These are phyloP conservation scores for Argyra leucocephala DNA, from an alignment of 2,888 invertebrate species.

Conservation along the genomic window DNA sequence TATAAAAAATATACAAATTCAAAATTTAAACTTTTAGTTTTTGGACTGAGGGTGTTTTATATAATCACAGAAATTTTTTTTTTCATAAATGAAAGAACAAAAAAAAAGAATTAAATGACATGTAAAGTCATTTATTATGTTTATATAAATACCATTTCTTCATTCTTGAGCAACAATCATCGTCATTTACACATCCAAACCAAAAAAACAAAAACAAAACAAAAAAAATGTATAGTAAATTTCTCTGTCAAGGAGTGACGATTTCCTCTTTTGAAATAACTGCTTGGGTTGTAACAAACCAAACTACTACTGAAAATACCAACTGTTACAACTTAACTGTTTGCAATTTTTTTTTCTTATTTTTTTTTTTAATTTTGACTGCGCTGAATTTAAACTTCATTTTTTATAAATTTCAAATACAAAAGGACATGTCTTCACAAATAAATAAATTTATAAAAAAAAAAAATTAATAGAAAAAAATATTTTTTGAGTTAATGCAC, in stretches of 20 bases:
- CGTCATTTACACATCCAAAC: not conserved
- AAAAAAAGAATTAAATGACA: not conserved
- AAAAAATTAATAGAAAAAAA: too few relatives aligned
- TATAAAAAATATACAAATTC: too few relatives aligned
- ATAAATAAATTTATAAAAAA: not conserved
- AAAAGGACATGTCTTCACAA: not conserved
- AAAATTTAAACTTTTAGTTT: not conserved
- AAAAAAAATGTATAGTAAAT: not conserved
- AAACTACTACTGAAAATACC: not conserved
- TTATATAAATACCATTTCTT: not conserved
- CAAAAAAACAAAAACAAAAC: not conserved
- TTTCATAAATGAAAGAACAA: not conserved
- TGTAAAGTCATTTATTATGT: constrained; percentile 4
- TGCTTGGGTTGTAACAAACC: not conserved
- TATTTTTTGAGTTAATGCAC: too few relatives aligned
- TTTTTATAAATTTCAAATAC: not conserved
- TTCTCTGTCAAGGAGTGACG: not conserved
- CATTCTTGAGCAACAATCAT: constrained; percentile 2
- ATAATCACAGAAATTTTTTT: not conserved
- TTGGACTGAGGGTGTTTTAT: not conserved
- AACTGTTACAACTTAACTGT: not conserved
- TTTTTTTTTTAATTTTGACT: not conserved
- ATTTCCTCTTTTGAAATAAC: not conserved
- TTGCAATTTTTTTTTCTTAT: not conserved
- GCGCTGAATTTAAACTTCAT: not conserved